Evolutionary conservation across 2,113 vertebrate genomes (phyloP).

Genomic region (Morone saxatilis): DNA sequence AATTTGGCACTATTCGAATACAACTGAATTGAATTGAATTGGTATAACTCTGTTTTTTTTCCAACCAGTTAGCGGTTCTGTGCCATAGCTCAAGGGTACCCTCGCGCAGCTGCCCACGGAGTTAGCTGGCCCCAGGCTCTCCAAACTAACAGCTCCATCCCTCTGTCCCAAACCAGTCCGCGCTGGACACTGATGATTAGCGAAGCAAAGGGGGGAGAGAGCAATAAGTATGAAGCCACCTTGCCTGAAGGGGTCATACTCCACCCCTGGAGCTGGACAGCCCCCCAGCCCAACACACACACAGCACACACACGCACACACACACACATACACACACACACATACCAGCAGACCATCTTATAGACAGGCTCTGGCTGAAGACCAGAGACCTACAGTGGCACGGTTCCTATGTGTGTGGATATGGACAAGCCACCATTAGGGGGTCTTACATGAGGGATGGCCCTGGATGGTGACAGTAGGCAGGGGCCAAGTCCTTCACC

Average conservation of each 20-base stretch:
- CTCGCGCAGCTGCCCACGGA: background rate
- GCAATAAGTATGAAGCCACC: conserved; percentile 40
- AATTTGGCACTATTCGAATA: too few relatives aligned
- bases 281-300: conserved; percentile 1
- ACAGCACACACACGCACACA: too few relatives aligned
- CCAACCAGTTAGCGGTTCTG: too few relatives aligned
- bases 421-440: conserved; percentile 43
- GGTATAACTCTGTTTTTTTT: too few relatives aligned
- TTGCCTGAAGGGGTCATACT: conserved; percentile 71
- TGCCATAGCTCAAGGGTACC: background rate
- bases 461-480: conserved; percentile 48
- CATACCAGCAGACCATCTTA: background rate
- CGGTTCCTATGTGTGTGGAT: conserved; percentile 42
- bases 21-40: too few relatives aligned
- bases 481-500: conserved; percentile 58
- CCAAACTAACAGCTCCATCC: background rate
- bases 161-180: too few relatives aligned
- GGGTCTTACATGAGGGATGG: conserved; percentile 78
- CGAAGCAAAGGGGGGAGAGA: conserved; percentile 2
- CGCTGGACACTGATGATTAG: conserved; percentile 1
- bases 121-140: background rate
- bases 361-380: conserved; percentile 44
- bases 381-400: conserved; percentile 48
- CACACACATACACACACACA: conserved; percentile 15
- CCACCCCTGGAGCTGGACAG: conserved; percentile 32